Base-by-base conservation (phyloP, 2,888 invertebrate species). In the Plusia festucae region DNA sequence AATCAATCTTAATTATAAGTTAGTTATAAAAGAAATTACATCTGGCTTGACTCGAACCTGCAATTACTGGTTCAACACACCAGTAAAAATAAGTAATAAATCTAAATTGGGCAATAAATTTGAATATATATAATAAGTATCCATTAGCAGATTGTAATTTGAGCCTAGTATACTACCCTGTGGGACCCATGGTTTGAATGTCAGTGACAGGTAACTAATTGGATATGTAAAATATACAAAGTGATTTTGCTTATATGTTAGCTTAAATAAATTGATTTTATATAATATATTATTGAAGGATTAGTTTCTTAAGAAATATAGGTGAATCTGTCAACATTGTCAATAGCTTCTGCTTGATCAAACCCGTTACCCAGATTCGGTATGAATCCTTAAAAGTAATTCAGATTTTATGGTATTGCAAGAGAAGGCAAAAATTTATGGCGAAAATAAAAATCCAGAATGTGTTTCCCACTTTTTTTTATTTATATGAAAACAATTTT, bases 401-500 rank as follows among this genome's bases (percentile, higher is more conserved):
- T 24, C 24, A 2, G 24, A 24, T 24, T 24, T 24, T 2, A 24
- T 24, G 5, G 5, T 6, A 34, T 13, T 13, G 34, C 34, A n/a
- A 3, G 5, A n/a, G 15, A 6, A 40, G 40, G 40, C 7, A 13
- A 4, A 40, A 40, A 5, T 34, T 13, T 34, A 32, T 13, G 40
- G n/a, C n/a, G 40, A 40, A 40, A 83, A 70, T 54, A 65, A 70
- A 76, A 70, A 52, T 15, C 32, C 40, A 46, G 34, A 11, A 55
- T 69, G 65, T 68, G 65, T 82, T 87, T 88, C 76, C 71, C 84
- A 88, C 80, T 82, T 86, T 89, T 90, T 81, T 93, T 93, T 90
- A 90, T 89, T 93, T 85, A 92, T 92, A 93, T 92, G 91, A 94
- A 94, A 94, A 94, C 92, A 91, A 90, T 90, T 90, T 93, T 92